Conservation (phyloP, 2,113 vertebrate genomes). For the Oenanthe oenanthe region DNA sequence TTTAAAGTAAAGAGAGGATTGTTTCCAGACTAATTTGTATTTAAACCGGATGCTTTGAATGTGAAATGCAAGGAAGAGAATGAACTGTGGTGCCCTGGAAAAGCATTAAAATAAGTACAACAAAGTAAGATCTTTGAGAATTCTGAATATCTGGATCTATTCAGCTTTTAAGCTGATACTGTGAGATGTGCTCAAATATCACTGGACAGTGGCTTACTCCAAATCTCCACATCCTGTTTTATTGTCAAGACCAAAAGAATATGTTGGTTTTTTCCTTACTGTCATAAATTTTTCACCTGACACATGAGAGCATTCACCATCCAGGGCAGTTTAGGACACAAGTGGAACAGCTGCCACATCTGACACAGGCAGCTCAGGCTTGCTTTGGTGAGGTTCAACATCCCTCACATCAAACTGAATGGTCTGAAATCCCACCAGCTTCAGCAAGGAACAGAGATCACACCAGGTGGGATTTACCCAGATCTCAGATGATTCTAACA, state of each 20-base stretch:
- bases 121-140: not conserved
- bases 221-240: not conserved
- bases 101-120: not conserved
- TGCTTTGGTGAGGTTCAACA: not conserved
- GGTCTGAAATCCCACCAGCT: not conserved
- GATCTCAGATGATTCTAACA: not conserved
- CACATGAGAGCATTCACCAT: rapidly evolving
- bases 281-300: not conserved
- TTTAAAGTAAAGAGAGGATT: constrained; percentile 69
- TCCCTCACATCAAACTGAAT: not conserved
- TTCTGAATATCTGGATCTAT: not conserved
- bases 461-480: not conserved
- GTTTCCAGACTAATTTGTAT: constrained; percentile 78
- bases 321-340: not conserved
- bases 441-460: not conserved
- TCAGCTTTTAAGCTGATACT: not conserved
- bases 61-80: constrained; percentile 29
- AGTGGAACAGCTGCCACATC: not conserved
- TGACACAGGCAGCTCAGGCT: not conserved
- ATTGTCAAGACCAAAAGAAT: not conserved
- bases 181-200: not conserved
- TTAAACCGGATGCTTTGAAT: constrained; percentile 72
- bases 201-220: not conserved
- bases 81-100: constrained; percentile 26
- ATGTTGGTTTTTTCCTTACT: not conserved